Conservation (phyloP, 2,113 vertebrate genomes). For the Syngnathus floridae region DNA sequence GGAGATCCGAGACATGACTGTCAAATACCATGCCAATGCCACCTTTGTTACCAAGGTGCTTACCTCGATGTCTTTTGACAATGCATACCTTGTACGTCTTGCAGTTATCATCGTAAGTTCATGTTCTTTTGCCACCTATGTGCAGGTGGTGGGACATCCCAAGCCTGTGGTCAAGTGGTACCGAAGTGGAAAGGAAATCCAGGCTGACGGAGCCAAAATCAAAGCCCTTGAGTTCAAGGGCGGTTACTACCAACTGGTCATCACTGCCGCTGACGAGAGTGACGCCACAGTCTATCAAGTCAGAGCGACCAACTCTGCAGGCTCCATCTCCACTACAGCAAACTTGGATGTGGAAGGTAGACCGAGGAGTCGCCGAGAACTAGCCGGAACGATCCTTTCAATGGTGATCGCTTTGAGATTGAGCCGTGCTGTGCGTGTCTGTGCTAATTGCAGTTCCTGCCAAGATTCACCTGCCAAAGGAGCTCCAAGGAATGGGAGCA, state of each 20-base stretch:
- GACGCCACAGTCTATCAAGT: conserved; percentile 93
- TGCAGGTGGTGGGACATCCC: conserved; percentile 88
- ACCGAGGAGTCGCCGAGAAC: not conserved
- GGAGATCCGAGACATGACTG: conserved; percentile 90
- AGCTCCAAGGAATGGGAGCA: conserved; percentile 97
- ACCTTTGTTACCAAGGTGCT: conserved; percentile 89
- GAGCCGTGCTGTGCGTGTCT: not conserved
- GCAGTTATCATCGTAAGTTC: not conserved
- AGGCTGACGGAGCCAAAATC: conserved; percentile 90
- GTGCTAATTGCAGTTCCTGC: conserved; percentile 83
- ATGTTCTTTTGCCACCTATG: conserved; percentile 17
- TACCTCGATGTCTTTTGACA: not conserved
- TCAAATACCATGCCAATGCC: conserved; percentile 88
- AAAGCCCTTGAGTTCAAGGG: conserved; percentile 96
- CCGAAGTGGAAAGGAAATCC: conserved; percentile 90
- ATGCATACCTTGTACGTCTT: not conserved
- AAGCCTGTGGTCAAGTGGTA: conserved; percentile 97
- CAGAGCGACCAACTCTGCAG: conserved; percentile 92
- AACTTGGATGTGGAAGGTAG: conserved; percentile 96
- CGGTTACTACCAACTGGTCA: conserved; percentile 90
- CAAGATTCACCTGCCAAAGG: conserved; percentile 89
- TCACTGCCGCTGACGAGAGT: conserved; percentile 81
- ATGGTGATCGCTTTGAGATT: not conserved
- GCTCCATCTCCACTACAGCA: conserved; percentile 89
- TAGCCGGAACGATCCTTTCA: not conserved